Conservation (phyloP, 2,888 invertebrate genomes). For the Sicus ferrugineus region DNA sequence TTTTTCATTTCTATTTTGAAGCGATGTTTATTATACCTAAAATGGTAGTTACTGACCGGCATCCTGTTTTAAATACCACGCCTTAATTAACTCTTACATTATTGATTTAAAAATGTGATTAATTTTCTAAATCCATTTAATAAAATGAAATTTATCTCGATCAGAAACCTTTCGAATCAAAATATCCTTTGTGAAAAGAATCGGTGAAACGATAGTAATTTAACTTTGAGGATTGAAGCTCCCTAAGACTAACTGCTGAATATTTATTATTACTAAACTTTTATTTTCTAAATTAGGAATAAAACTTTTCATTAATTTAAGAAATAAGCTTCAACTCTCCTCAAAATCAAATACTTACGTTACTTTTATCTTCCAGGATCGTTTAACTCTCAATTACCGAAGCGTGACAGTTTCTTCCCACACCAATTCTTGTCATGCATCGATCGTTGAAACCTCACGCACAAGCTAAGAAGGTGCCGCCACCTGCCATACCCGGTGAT, state of each 20-base stretch:
- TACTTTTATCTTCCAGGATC: conserved; percentile 25
- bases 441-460: conserved; percentile 83
- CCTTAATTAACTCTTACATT: too few species aligned
- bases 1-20: conserved; percentile 13
- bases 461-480: conserved; percentile 90
- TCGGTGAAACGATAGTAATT: neutral
- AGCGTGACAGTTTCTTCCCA: neutral
- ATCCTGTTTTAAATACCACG: too few species aligned
- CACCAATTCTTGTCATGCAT: conserved; percentile 77
- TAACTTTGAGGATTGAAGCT: neutral
- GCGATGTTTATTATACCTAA: conserved; percentile 27
- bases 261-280: neutral
- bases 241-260: neutral
- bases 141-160: neutral
- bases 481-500: conserved; percentile 83
- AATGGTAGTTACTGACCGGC: conserved; percentile 4
- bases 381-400: neutral
- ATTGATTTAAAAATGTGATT: too few species aligned
- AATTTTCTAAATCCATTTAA: neutral
- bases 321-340: neutral
- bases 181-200: too few species aligned
- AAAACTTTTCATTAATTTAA: neutral
- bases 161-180: too few species aligned
- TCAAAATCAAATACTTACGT: neutral
- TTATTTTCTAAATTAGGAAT: neutral